Evolutionary conservation across 2,888 invertebrate species (phyloP), one percentile per base, ranked within the genome.

Genomic region (Pyrocoelia pectoralis): DNA sequence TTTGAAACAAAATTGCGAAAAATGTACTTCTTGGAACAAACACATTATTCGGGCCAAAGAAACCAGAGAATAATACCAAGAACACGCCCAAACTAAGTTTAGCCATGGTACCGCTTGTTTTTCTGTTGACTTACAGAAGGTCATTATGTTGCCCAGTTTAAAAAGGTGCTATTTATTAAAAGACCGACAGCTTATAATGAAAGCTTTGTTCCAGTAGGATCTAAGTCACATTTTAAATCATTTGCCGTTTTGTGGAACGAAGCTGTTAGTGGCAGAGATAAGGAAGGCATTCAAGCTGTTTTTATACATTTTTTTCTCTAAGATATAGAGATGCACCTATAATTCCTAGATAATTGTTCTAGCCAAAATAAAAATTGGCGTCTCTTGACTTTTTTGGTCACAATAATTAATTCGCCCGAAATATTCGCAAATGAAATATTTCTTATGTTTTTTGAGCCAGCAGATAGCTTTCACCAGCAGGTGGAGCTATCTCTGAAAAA

Each of bases 321-420:
- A 18, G 12, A 19, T 18, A 56, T 24, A 54, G 66, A 52, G 58
- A 62, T 46, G 59, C 53, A n/a, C n/a, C 48, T 15, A 41, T 58
- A 40, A 62, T 58, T 18, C 52, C 57, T 60, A 49, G 55, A 64
- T 51, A 60, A 60, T 38, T 53, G 53, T 41, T 24, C 38, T 15
- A 48, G 48, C 40, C 51, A 57, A 41, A 57, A 57, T 40, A 65
- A 67, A 40, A 67, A 67, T 48, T 67, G 67, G 62, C 17, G 56
- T 15, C 40, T 65, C 6, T 49, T 67, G n/a, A n/a, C 50, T n/a
- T 65, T 62, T 50, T 51, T 67, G 38, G 46, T 62, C 5, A 18
- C 38, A 18, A 65, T 58, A 12, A 51, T 67, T 15, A 64, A 64
- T 56, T 64, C 48, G 13, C 13, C 9, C 12, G 61, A 67, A 15